Conservation (phyloP, 2,888 invertebrate species). For the Matsumyia berberina region DNA sequence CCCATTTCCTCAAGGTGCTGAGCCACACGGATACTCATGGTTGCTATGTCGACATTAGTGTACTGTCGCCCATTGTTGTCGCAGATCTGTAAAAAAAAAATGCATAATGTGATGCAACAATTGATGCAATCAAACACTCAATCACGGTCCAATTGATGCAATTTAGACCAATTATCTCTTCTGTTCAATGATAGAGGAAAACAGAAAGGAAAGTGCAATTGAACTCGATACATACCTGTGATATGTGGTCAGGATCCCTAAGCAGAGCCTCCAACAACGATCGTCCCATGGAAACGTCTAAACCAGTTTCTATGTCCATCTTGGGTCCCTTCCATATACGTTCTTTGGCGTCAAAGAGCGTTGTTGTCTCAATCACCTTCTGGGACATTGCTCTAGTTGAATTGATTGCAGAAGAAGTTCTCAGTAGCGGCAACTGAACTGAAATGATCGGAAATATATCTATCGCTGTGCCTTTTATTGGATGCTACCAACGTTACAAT, state of each 20-base stretch:
- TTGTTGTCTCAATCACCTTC: not conserved
- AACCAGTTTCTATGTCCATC: not conserved
- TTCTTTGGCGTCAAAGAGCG: not conserved
- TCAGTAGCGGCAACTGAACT: not conserved
- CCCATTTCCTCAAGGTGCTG: constrained; percentile 80
- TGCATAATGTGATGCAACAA: not conserved
- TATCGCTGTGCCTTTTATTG: not conserved
- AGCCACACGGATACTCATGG: constrained; percentile 81
- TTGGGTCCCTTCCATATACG: constrained; percentile 42
- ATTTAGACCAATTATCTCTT: constrained; percentile 7
- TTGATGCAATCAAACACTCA: not conserved
- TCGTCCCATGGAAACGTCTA: constrained; percentile 25
- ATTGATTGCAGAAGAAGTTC: not conserved
- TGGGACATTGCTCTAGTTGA: not conserved
- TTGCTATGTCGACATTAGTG: constrained; percentile 81
- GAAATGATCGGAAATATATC: not conserved
- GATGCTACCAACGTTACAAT: not conserved
- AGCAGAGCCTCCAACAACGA: not conserved
- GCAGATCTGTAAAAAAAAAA: constrained; percentile 79
- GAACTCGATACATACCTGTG: constrained; percentile 8
- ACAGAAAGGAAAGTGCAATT: no score
- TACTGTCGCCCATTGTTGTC: constrained; percentile 80
- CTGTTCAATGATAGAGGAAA: not conserved
- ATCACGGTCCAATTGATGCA: constrained; percentile 15
- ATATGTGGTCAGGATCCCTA: not conserved